phyloP scores from a whole-genome alignment of 2,797 vertebrate species.

The Arctocebus calabarensis region DNA sequence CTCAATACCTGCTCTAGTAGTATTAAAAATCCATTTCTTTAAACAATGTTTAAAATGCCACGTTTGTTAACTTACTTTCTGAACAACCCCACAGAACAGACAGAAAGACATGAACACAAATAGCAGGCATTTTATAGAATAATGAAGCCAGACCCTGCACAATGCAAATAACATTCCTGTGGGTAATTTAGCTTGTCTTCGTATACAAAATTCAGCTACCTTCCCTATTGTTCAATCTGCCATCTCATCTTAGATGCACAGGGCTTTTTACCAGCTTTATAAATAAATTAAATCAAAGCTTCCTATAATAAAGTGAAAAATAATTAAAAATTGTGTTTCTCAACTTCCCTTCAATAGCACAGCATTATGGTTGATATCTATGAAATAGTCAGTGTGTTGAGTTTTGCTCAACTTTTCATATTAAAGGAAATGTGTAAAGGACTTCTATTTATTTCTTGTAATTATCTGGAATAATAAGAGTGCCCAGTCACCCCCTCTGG shows the following conservation, averaged over 20 bases:
- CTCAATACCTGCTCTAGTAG: background rate
- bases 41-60: constrained; percentile 13
- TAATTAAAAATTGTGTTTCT: constrained; percentile 60
- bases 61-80: constrained; percentile 38
- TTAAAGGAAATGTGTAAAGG: constrained; percentile 49
- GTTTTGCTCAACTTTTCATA: constrained; percentile 25
- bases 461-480: constrained; percentile 13
- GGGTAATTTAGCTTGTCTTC: constrained; percentile 84
- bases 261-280: constrained; percentile 64
- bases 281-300: constrained; percentile 77
- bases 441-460: constrained; percentile 25
- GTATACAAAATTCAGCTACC: constrained; percentile 76
- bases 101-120: constrained; percentile 24
- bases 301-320: constrained; percentile 66
- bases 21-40: background rate
- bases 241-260: constrained; percentile 65
- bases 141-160: constrained; percentile 37
- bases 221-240: constrained; percentile 78
- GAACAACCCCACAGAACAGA: constrained; percentile 18
- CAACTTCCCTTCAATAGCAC: background rate
- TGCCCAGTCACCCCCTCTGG: background rate
- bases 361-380: background rate
- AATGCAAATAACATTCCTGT: constrained; percentile 78
- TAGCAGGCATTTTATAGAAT: constrained; percentile 54
- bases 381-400: constrained; percentile 47